A percentile compares a stretch with the other conserved stretches of the same genome.
These are phyloP conservation scores for Electrophaes corylata DNA, from an alignment of 2,888 invertebrate genomes.

Conservation along the genomic window DNA sequence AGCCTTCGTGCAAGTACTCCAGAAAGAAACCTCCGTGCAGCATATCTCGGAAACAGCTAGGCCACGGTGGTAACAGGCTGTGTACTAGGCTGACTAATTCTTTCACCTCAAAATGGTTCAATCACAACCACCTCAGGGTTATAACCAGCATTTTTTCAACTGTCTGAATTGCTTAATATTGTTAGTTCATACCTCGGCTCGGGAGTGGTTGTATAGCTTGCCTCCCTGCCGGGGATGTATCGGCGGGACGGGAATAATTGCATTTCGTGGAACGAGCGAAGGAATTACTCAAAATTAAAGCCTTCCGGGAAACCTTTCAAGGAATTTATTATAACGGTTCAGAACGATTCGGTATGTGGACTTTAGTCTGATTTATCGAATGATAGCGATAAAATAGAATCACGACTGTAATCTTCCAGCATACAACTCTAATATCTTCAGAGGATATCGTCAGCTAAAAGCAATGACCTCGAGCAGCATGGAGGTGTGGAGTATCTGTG, in stretches of 20 bases:
- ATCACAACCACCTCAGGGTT: too few relatives aligned
- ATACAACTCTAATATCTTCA: neutral
- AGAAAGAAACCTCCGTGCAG: too few relatives aligned
- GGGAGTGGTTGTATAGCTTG: neutral
- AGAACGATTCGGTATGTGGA: neutral
- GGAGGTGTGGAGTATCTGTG: neutral
- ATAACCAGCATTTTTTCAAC: too few relatives aligned
- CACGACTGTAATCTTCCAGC: too few relatives aligned
- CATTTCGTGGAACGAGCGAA: constrained; percentile 14
- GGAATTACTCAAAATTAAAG: constrained; percentile 25
- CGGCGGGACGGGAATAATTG: constrained; percentile 18
- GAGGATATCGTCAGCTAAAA: neutral
- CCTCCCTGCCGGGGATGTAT: neutral
- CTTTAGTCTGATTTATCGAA: neutral
- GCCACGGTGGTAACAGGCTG: too few relatives aligned
- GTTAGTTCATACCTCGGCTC: too few relatives aligned
- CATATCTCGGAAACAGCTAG: too few relatives aligned
- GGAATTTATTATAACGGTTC: constrained; percentile 1
- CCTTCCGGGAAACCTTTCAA: constrained; percentile 6
- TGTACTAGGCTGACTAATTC: too few relatives aligned
- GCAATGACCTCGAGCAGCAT: neutral
- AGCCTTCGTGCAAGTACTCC: too few relatives aligned
- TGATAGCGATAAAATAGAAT: neutral
- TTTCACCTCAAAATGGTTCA: too few relatives aligned
- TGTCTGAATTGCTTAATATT: too few relatives aligned